Percentiles rank a stretch among this genome's conserved stretches.
Evolutionary conservation across 2,797 vertebrate genomes (phyloP).

Genomic region (Tokudaia tokunoshimensis): DNA sequence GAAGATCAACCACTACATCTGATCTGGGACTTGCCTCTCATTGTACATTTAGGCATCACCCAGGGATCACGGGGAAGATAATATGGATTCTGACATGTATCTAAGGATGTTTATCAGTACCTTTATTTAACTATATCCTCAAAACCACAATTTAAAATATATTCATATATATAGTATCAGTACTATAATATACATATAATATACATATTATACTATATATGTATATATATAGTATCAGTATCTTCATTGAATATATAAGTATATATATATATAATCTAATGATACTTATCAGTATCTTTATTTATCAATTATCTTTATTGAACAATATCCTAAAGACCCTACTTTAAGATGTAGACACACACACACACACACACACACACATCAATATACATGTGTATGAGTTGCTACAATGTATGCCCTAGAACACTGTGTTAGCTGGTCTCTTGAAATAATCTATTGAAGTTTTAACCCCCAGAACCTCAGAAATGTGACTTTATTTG

Average conservation of each 20-base stretch:
- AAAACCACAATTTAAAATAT: not conserved
- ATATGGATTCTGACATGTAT: not conserved
- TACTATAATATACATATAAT: no score
- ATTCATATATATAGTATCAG: no score
- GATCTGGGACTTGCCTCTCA: not conserved
- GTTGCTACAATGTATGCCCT: not conserved
- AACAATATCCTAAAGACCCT: not conserved
- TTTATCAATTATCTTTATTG: not conserved
- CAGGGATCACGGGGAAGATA: not conserved
- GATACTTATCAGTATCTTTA: not conserved
- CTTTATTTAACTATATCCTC: not conserved
- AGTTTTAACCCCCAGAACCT: not conserved
- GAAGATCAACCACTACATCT: not conserved
- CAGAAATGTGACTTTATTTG: conserved; percentile 11
- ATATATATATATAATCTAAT: not conserved
- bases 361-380: not conserved
- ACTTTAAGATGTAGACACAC: not conserved
- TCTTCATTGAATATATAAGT: not conserved
- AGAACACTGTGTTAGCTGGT: not conserved
- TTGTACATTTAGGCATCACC: not conserved
- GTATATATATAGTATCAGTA: not conserved
- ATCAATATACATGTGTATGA: not conserved
- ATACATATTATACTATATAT: no score
- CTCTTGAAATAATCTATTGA: not conserved
- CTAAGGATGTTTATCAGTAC: not conserved